A percentile compares a stretch with the other conserved stretches of the same genome.
Conservation (phyloP, 1,140 invertebrate species). For the Euschistus heros region DNA sequence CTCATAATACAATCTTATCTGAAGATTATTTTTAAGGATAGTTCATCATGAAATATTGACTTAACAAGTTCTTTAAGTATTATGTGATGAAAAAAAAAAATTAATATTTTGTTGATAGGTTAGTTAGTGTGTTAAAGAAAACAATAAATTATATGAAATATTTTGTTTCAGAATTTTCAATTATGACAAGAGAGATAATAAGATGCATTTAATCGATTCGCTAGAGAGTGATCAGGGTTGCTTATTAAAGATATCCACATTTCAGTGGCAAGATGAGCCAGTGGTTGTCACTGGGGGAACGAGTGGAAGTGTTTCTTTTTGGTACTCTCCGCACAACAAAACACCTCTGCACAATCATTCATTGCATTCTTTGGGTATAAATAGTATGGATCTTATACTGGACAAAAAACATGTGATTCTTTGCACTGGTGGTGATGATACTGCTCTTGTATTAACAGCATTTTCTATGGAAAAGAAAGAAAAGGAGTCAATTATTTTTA, state of each 20-base stretch:
- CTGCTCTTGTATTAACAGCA: conserved; percentile 14
- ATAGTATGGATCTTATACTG: conserved; percentile 1
- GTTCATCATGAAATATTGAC: too few species aligned
- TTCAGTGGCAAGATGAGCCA: not conserved
- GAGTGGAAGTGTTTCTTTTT: not conserved
- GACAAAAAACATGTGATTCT: not conserved
- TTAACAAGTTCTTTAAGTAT: too few species aligned
- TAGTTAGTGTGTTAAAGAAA: too few species aligned
- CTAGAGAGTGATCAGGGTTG: not conserved
- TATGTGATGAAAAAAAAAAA: too few species aligned
- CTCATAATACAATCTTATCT: too few species aligned
- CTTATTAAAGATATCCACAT: not conserved
- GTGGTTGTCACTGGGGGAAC: not conserved
- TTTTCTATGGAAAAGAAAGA: conserved; percentile 22
- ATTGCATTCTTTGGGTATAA: conserved; percentile 4
- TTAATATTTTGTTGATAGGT: too few species aligned
- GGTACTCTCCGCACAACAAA: not conserved
- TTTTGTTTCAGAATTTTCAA: not conserved
- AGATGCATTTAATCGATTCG: not conserved
- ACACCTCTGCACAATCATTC: not conserved
- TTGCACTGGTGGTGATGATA: conserved; percentile 14
- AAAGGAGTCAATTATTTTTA: not conserved
- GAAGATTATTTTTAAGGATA: too few species aligned
- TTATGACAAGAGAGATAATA: not conserved
- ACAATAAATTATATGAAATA: too few species aligned